A percentile compares a stretch with the other conserved stretches of the same genome.
Evolutionary conservation across 2,888 invertebrate species (phyloP).

Genomic region (Drosophila multiciliata): DNA sequence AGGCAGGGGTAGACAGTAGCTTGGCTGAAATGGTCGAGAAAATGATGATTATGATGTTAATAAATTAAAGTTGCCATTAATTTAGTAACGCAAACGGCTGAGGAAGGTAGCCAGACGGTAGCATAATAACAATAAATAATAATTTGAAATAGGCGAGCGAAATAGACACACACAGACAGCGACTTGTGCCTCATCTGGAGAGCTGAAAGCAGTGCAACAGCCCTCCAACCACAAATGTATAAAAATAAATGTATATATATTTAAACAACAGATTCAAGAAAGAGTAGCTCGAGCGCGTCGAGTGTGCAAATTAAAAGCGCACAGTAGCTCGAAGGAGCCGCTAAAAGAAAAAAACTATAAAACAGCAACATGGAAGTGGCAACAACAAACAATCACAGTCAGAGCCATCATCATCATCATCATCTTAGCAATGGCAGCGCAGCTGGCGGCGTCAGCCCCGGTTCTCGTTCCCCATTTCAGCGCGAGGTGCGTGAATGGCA

Average conservation of each 20-base stretch:
- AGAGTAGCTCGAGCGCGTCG: conserved; percentile 69
- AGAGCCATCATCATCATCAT: conserved; percentile 75
- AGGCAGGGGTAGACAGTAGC: conserved; percentile 61
- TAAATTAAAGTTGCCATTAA: conserved; percentile 82
- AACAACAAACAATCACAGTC: conserved; percentile 81
- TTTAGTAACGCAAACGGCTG: conserved; percentile 65
- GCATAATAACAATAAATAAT: conserved; percentile 81
- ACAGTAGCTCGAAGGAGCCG: conserved; percentile 69
- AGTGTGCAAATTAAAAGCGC: conserved; percentile 81
- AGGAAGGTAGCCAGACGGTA: conserved; percentile 59
- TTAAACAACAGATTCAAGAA: conserved; percentile 28
- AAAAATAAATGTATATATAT: not conserved
- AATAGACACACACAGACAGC: conserved; percentile 37
- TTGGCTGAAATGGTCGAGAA: conserved; percentile 67
- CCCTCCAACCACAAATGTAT: conserved; percentile 41
- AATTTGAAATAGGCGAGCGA: conserved; percentile 77
- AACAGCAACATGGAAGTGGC: conserved; percentile 76
- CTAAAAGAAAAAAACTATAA: conserved; percentile 25
- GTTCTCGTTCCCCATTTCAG: conserved; percentile 84
- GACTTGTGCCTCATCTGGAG: conserved; percentile 42
- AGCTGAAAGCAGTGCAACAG: conserved; percentile 58
- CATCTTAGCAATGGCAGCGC: conserved; percentile 34
- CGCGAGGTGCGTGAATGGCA: conserved; percentile 86
- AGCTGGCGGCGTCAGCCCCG: conserved; percentile 44
- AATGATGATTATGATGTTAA: conserved; percentile 83